Percentiles rank a stretch among this genome's conserved stretches.
phyloP scores from a whole-genome alignment of 2,797 vertebrate genomes.

The Sciaenops ocellatus region DNA sequence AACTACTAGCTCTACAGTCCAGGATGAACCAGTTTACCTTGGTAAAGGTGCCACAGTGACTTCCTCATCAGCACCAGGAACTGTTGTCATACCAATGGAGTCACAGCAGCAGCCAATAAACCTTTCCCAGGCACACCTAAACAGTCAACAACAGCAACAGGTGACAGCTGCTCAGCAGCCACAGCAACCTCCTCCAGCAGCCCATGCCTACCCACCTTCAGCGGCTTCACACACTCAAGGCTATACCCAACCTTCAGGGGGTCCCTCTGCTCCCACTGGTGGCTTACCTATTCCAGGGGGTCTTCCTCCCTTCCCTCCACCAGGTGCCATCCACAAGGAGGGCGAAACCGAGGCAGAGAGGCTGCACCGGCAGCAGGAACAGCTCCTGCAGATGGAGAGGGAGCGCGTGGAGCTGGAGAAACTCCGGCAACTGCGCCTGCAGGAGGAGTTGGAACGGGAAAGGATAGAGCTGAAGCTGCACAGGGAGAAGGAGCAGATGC shows the following conservation, averaged over 20 bases:
- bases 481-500: conserved; percentile 96
- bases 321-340: conserved; percentile 82
- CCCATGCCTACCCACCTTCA: conserved; percentile 69
- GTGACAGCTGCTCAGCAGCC: conserved; percentile 62
- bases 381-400: conserved; percentile 94
- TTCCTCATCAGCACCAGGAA: conserved; percentile 53
- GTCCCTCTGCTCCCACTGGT: conserved; percentile 50
- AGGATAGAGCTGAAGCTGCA: conserved; percentile 93
- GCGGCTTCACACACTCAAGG: conserved; percentile 63
- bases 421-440: conserved; percentile 93
- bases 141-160: conserved; percentile 74
- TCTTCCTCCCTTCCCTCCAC: conserved; percentile 79
- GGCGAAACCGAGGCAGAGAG: conserved; percentile 93
- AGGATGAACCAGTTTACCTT: conserved; percentile 93
- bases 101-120: conserved; percentile 86
- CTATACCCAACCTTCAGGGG: conserved; percentile 64
- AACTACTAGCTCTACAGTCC: conserved; percentile 62
- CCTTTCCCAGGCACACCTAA: conserved; percentile 82
- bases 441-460: conserved; percentile 97
- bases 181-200: conserved; percentile 64
- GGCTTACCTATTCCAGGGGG: conserved; percentile 69
- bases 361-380: conserved; percentile 95
- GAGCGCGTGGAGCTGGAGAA: conserved; percentile 97
- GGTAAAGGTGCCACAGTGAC: conserved; percentile 87
- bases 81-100: conserved; percentile 69